Conservation (phyloP, 2,797 vertebrate genomes). For the Apogon hyalosoma region DNA sequence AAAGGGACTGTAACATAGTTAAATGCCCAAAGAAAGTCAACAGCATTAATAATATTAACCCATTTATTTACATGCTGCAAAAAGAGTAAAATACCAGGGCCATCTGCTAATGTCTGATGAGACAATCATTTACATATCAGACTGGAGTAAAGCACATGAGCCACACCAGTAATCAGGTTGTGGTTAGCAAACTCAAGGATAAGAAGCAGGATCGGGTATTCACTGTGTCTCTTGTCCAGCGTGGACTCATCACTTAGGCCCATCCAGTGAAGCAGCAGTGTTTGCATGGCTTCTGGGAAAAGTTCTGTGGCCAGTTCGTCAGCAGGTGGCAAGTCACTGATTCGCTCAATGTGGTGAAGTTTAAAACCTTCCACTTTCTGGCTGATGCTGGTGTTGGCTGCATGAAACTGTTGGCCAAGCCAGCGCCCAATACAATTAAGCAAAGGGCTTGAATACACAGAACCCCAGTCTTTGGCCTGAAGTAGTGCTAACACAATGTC, state of each 20-base stretch:
- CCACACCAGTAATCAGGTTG: conserved; percentile 89
- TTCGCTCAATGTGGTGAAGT: conserved; percentile 85
- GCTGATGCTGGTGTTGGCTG: conserved; percentile 84
- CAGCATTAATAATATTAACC: not conserved
- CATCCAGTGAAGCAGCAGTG: conserved; percentile 88
- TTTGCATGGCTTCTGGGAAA: conserved; percentile 87
- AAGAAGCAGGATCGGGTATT: conserved; percentile 88
- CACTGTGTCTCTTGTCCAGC: conserved; percentile 83
- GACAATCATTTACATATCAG: conserved; percentile 83
- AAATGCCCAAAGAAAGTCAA: not conserved
- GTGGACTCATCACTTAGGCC: conserved; percentile 82
- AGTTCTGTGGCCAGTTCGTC: conserved; percentile 84
- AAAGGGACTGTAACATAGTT: not conserved
- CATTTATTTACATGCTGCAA: conserved; percentile 3
- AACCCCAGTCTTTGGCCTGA: conserved; percentile 60
- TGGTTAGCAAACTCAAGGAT: conserved; percentile 90
- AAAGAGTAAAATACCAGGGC: not conserved
- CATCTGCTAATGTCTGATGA: not conserved
- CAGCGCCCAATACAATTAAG: conserved; percentile 80
- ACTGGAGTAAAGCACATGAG: conserved; percentile 89
- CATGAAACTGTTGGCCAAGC: conserved; percentile 86
- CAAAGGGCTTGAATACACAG: conserved; percentile 80
- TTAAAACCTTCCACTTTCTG: conserved; percentile 87
- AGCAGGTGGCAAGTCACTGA: conserved; percentile 86
- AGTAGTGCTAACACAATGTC: conserved; percentile 76